Percentiles rank a stretch among this genome's conserved stretches.
Conservation (phyloP, 1,140 invertebrate genomes). For the Aphidius gifuensis region DNA sequence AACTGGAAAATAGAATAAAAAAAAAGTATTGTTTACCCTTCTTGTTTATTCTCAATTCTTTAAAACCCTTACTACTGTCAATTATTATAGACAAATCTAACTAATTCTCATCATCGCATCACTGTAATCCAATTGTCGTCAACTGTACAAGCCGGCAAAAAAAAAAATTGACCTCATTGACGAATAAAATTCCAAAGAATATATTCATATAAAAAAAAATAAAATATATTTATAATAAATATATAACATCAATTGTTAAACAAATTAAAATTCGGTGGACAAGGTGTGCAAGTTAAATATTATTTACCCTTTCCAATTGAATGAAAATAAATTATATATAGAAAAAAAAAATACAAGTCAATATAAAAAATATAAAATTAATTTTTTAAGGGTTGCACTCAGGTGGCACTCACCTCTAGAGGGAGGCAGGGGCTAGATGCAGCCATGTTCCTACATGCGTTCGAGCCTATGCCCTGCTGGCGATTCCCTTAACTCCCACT, state of each 20-base stretch:
- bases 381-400: slow-evolving; percentile 27
- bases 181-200: no score
- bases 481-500: slow-evolving; percentile 39
- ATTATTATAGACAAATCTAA: slow-evolving; percentile 9
- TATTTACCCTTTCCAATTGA: no score
- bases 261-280: no score
- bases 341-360: no score
- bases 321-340: no score
- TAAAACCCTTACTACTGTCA: neutral
- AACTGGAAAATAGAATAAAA: no score
- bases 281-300: no score
- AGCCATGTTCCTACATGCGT: slow-evolving; percentile 57
- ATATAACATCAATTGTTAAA: no score
- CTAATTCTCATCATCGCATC: slow-evolving; percentile 29
- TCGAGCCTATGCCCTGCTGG: slow-evolving; percentile 53
- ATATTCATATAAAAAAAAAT: no score
- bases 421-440: slow-evolving; percentile 55
- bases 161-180: neutral
- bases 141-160: slow-evolving; percentile 7
- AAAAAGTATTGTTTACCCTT: neutral
- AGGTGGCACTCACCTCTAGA: slow-evolving; percentile 52
- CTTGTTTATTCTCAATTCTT: neutral
- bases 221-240: no score
- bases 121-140: slow-evolving; percentile 24
- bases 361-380: slow-evolving; percentile 1